phyloP scores from a whole-genome alignment of 2,113 vertebrate genomes.

The Morone saxatilis region DNA sequence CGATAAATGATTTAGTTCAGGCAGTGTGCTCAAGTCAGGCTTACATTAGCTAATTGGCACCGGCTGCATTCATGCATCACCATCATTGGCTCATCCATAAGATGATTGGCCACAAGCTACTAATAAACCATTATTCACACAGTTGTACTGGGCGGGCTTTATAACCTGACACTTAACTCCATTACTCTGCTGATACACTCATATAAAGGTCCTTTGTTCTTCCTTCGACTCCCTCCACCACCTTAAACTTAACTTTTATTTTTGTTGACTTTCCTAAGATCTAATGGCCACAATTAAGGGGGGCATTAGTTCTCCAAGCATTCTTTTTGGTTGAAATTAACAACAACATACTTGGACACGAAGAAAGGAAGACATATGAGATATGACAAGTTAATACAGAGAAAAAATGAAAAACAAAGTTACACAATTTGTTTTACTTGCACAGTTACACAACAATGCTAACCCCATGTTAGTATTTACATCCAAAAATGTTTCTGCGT shows the following conservation, averaged over 20 bases:
- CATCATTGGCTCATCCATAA: neutral
- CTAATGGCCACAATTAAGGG: neutral
- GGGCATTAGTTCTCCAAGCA: neutral
- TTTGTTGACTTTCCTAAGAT: conserved; percentile 11
- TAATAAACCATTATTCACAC: neutral
- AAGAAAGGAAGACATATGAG: no score
- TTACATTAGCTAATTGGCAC: neutral
- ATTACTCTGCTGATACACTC: neutral
- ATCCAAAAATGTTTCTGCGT: no score
- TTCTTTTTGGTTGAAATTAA: no score
- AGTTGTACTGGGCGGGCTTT: neutral
- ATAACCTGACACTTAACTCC: neutral
- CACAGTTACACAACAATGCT: no score
- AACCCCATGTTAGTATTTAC: no score
- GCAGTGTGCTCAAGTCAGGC: neutral
- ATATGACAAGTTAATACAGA: no score
- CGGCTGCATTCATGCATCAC: neutral
- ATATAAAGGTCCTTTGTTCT: neutral
- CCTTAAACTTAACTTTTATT: neutral
- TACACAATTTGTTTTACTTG: no score
- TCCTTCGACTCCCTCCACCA: neutral
- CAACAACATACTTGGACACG: no score
- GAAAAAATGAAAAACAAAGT: no score
- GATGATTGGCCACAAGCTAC: neutral
- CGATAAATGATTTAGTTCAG: neutral